Evolutionary conservation across 37 sponge, comb jelly and placozoan genomes (phyloP).

Genomic region (Geodia barretti): DNA sequence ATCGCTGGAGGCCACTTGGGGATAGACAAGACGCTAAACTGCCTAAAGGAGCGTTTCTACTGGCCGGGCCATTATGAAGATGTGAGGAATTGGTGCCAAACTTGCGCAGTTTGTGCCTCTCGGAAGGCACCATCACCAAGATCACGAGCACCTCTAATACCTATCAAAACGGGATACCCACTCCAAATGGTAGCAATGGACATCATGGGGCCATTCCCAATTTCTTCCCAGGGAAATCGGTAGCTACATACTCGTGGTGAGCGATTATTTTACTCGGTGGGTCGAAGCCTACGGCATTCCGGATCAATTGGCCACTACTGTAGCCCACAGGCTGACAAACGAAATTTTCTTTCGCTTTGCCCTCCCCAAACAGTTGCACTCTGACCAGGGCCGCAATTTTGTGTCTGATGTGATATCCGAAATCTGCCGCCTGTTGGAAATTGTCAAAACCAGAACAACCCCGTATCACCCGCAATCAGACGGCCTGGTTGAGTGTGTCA

Average conservation of each 20-base stretch:
- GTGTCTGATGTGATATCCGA: conserved; percentile 1
- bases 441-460: conserved; percentile 13
- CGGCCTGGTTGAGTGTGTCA: conserved; percentile 23
- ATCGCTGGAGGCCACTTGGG: conserved; percentile 17
- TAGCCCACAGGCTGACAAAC: conserved; percentile 14
- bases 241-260: conserved; percentile 23
- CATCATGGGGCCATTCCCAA: conserved; percentile 19
- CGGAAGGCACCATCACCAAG: conserved; percentile 19
- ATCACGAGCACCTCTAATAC: neutral
- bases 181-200: conserved; percentile 20
- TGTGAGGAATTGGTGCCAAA: conserved; percentile 5
- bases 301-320: neutral
- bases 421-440: neutral
- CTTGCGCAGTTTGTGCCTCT: conserved; percentile 17
- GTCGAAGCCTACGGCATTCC: conserved; percentile 20
- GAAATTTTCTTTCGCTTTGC: conserved; percentile 11
- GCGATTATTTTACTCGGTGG: conserved; percentile 28
- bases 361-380: conserved; percentile 23
- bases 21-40: conserved; percentile 9
- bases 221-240: neutral
- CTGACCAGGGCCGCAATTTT: conserved; percentile 36
- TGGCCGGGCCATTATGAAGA: conserved; percentile 3
- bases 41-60: conserved; percentile 14
- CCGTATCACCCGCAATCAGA: conserved; percentile 35
- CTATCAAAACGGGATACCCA: conserved; percentile 12